Percentiles rank a stretch among this genome's conserved stretches.
phyloP scores from a whole-genome alignment of 2,113 vertebrate genomes.

The Henicopernis longicauda region DNA sequence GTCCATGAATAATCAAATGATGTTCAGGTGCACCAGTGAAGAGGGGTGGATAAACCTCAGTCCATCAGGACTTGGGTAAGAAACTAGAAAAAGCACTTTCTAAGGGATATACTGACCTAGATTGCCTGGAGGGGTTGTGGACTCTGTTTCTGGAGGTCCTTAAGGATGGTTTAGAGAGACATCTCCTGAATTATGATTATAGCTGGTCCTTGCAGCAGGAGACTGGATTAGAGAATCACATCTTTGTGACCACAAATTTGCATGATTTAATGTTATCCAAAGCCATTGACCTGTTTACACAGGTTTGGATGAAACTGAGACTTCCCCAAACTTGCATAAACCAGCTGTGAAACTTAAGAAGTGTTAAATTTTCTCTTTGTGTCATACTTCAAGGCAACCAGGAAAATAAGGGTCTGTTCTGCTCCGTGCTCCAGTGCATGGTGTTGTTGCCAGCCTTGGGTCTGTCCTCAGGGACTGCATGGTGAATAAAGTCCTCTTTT shows the following conservation, averaged over 20 bases:
- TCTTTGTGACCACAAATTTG: neutral
- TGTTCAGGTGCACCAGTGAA: neutral
- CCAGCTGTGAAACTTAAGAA: neutral
- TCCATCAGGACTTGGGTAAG: neutral
- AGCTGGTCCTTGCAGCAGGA: neutral
- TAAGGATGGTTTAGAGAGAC: neutral
- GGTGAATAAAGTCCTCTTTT: neutral
- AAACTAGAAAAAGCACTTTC: neutral
- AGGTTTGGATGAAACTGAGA: neutral
- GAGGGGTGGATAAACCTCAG: neutral
- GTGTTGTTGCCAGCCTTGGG: neutral
- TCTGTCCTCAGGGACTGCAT: neutral
- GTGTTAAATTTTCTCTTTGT: neutral
- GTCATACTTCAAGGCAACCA: neutral
- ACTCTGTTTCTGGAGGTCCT: neutral
- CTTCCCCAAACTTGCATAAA: neutral
- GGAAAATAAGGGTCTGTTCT: neutral
- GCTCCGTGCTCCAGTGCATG: fast-evolving
- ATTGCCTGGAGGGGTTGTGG: neutral
- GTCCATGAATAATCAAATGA: neutral
- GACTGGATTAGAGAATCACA: neutral
- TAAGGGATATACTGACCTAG: neutral
- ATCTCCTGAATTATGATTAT: neutral
- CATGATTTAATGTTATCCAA: neutral
- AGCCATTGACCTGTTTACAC: neutral